Conservation (phyloP, 2,113 vertebrate genomes). For the Benthochromis sp. region DNA sequence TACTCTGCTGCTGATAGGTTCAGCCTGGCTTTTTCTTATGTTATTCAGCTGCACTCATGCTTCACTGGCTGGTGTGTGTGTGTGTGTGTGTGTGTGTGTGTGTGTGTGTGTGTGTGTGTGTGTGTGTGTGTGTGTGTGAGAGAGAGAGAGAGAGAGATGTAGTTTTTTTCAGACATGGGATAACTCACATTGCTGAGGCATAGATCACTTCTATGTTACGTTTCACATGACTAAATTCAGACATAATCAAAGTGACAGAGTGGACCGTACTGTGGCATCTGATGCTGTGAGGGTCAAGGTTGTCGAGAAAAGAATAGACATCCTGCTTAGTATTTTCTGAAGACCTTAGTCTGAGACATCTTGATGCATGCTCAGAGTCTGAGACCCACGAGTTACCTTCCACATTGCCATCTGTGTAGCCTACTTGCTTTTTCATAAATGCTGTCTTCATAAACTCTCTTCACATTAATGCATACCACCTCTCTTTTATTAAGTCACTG, state of each 20-base stretch:
- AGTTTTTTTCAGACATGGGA: background rate
- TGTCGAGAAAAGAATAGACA: background rate
- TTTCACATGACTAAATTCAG: background rate
- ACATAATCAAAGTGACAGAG: background rate
- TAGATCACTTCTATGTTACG: background rate
- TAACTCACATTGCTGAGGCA: background rate
- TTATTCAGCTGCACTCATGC: constrained; percentile 10
- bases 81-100: background rate
- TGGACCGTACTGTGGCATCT: background rate
- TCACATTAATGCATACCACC: background rate
- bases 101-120: background rate
- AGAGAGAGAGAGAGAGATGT: background rate
- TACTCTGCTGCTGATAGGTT: constrained; percentile 42
- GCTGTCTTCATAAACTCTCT: background rate
- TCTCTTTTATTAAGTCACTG: background rate
- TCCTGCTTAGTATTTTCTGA: background rate
- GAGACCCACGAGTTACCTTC: background rate
- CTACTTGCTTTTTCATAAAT: background rate
- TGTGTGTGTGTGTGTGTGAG: too few relatives aligned
- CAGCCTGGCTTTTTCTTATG: constrained; percentile 25
- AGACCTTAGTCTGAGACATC: background rate
- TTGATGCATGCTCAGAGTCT: fast-evolving
- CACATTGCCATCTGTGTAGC: background rate
- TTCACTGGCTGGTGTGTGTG: background rate
- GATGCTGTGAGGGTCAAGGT: background rate